phyloP scores from a whole-genome alignment of 2,797 vertebrate genomes.

The Hydrophis major region DNA sequence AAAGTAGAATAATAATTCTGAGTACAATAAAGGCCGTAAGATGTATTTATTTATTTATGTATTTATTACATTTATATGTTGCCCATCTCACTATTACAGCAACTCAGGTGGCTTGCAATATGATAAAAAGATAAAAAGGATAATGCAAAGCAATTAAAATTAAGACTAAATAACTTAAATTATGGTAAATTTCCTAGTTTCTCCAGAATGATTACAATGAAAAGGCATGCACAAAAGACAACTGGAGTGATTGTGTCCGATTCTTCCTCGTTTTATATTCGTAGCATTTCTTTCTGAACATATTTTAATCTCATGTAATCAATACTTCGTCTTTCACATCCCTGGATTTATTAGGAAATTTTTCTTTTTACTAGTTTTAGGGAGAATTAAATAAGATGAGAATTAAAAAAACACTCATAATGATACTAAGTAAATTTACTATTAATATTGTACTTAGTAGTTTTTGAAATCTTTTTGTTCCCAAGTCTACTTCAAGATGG shows the following conservation, averaged over 20 bases:
- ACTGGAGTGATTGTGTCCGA: neutral
- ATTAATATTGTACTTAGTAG: neutral
- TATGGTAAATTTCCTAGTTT: neutral
- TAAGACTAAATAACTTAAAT: neutral
- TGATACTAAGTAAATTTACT: neutral
- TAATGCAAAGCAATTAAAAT: neutral
- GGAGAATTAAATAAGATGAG: neutral
- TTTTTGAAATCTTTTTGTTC: neutral
- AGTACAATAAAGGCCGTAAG: neutral
- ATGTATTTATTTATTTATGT: neutral
- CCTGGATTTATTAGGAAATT: neutral
- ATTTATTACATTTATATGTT: neutral
- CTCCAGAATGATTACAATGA: neutral
- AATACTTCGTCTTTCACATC: neutral
- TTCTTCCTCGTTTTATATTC: neutral
- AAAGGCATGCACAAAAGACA: neutral
- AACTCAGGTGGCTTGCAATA: neutral
- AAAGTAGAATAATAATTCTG: neutral
- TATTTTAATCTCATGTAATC: conserved; percentile 9
- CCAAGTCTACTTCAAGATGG: neutral
- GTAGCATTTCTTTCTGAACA: neutral
- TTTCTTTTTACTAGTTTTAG: neutral
- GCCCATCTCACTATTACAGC: neutral
- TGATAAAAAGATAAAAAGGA: neutral
- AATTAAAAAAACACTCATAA: neutral